phyloP scores from a whole-genome alignment of 2,797 vertebrate genomes.

The Syngnathus rostellatus region DNA sequence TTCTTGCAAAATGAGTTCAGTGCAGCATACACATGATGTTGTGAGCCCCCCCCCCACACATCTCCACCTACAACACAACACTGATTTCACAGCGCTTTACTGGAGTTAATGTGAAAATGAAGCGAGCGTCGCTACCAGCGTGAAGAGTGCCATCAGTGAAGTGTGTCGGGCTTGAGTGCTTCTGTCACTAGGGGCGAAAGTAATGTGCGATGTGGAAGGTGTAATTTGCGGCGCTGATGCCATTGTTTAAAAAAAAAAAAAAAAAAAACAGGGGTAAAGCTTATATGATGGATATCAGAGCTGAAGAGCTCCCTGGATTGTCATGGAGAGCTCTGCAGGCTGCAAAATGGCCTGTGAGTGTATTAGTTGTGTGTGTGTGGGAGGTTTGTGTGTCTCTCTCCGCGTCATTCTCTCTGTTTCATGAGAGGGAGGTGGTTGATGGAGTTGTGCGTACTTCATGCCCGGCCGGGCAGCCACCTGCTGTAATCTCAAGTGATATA shows the following conservation, averaged over 20 bases:
- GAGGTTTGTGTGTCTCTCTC: slow-evolving; percentile 58
- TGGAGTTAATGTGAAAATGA: slow-evolving; percentile 67
- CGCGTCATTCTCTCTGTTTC: slow-evolving; percentile 28
- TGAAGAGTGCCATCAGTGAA: slow-evolving; percentile 55
- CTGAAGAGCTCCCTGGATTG: slow-evolving; percentile 73
- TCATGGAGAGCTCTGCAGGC: slow-evolving; percentile 73
- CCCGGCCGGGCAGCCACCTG: slow-evolving; percentile 55
- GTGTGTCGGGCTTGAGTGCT: slow-evolving; percentile 57
- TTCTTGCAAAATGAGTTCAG: background rate
- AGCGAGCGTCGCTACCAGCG: slow-evolving; percentile 45
- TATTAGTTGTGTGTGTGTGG: slow-evolving; percentile 49
- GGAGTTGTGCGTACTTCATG: slow-evolving; percentile 49
- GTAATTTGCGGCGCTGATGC: slow-evolving; percentile 50
- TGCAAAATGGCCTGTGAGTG: slow-evolving; percentile 63
- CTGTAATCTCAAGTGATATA: slow-evolving; percentile 64
- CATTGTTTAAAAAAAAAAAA: slow-evolving; percentile 59
- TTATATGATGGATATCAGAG: slow-evolving; percentile 64
- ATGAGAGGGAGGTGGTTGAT: slow-evolving; percentile 35
- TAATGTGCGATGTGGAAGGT: slow-evolving; percentile 57
- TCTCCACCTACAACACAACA: background rate
- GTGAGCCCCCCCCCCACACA: background rate
- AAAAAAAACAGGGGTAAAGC: slow-evolving; percentile 63
- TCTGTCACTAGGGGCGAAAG: slow-evolving; percentile 48
- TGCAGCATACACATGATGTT: background rate
- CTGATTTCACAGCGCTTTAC: slow-evolving; percentile 47